These are phyloP conservation scores for Metopia argyrocephala DNA, from an alignment of 2,888 invertebrate genomes.

Conservation along the genomic window DNA sequence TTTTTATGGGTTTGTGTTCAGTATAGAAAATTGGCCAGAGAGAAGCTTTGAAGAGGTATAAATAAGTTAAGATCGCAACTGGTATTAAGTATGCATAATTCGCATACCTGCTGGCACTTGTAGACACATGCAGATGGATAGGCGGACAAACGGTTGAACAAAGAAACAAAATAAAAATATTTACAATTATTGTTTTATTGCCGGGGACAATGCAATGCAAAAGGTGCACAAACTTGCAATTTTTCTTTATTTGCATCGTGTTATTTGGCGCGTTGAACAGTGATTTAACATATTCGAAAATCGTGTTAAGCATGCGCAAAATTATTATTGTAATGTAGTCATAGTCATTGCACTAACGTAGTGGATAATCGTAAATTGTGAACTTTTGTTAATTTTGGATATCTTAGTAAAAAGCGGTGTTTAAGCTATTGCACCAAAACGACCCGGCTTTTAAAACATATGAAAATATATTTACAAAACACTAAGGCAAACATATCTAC, in stretches of 20 bases:
- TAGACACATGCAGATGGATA: slow-evolving; percentile 13
- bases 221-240: slow-evolving; percentile 49
- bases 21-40: slow-evolving; percentile 8
- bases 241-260: slow-evolving; percentile 8
- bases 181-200: slow-evolving; percentile 42
- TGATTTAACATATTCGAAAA: slow-evolving; percentile 59
- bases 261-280: slow-evolving; percentile 54
- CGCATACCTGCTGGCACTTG: slow-evolving; percentile 17
- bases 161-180: slow-evolving; percentile 20
- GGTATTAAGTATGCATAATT: slow-evolving; percentile 59
- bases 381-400: slow-evolving; percentile 41
- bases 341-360: slow-evolving; percentile 30
- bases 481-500: slow-evolving; percentile 3
- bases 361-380: slow-evolving; percentile 40
- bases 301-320: slow-evolving; percentile 64
- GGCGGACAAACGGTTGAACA: slow-evolving; percentile 6
- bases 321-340: slow-evolving; percentile 12
- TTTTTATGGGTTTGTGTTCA: slow-evolving; percentile 13
- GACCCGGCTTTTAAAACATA: slow-evolving; percentile 34
- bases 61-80: slow-evolving; percentile 46
- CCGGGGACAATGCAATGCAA: slow-evolving; percentile 42
- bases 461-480: background rate
- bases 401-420: slow-evolving; percentile 35
- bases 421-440: slow-evolving; percentile 47
- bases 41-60: slow-evolving; percentile 10